Percentiles rank a stretch among this genome's conserved stretches.
Evolutionary conservation across 2,888 invertebrate genomes (phyloP).

Genomic region (Amphipyra berbera): DNA sequence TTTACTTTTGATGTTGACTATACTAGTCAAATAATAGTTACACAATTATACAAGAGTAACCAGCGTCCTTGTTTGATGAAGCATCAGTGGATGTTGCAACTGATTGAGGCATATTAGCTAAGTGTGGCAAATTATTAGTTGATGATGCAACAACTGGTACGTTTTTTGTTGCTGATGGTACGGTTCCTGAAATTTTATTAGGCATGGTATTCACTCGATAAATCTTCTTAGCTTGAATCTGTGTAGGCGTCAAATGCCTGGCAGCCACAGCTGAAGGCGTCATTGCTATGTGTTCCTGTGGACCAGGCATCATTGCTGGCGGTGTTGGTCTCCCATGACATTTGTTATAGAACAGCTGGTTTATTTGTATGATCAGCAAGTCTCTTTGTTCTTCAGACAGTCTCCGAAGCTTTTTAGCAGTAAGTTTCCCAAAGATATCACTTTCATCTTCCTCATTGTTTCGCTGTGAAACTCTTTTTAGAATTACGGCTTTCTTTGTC

Average conservation of each 20-base stretch:
- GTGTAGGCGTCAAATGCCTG: background rate
- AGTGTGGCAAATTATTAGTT: no score
- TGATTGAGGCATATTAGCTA: no score
- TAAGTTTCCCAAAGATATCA: constrained; percentile 40
- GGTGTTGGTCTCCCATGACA: background rate
- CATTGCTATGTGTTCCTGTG: background rate
- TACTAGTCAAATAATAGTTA: no score
- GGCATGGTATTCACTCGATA: constrained; percentile 11
- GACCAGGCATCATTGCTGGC: background rate
- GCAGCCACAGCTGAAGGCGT: background rate
- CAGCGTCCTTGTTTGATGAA: no score
- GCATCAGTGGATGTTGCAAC: no score
- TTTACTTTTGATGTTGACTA: no score
- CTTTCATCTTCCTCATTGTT: constrained; percentile 26
- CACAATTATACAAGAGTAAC: background rate
- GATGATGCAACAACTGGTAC: no score
- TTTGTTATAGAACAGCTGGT: constrained; percentile 25
- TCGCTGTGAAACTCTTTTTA: constrained; percentile 20
- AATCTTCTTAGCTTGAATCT: constrained; percentile 14
- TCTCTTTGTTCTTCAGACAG: constrained; percentile 26
- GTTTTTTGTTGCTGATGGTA: no score
- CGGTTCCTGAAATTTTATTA: background rate
- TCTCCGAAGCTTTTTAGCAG: constrained; percentile 31
- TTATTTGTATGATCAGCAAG: constrained; percentile 32
- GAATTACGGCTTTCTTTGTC: constrained; percentile 8